These are phyloP conservation scores for Agrypnia vestita DNA, from an alignment of 1,140 invertebrate species.

Conservation along the genomic window DNA sequence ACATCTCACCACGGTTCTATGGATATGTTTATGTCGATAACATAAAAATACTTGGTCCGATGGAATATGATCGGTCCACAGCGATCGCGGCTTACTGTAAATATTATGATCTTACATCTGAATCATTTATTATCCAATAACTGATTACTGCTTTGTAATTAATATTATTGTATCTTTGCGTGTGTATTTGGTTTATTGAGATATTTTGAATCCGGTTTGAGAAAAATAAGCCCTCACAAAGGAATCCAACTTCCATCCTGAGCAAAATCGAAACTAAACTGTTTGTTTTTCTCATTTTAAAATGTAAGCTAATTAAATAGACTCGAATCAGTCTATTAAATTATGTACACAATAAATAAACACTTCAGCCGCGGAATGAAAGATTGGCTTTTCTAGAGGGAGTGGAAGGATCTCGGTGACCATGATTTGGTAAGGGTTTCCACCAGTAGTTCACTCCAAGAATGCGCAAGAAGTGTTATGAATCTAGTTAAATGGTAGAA, in stretches of 20 bases:
- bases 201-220: constrained; percentile 60
- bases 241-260: background rate
- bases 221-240: constrained; percentile 36
- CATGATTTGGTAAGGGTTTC: no score
- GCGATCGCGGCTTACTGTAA: constrained; percentile 62
- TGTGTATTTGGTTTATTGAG: constrained; percentile 54
- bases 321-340: no score
- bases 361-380: no score
- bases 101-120: constrained; percentile 50
- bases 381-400: no score
- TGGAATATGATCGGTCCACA: constrained; percentile 68
- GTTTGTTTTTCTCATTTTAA: no score
- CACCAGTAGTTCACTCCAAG: no score
- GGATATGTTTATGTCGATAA: constrained; percentile 62
- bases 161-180: constrained; percentile 59
- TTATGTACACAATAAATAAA: no score
- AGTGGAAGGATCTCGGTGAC: no score
- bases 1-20: constrained; percentile 67
- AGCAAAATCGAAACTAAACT: no score
- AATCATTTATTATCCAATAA: constrained; percentile 52
- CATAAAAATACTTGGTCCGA: constrained; percentile 67
- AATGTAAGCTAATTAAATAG: no score
- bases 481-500: no score
- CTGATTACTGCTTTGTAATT: constrained; percentile 46
- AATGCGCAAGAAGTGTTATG: no score